Conservation (phyloP, 2,113 vertebrate species). For the Helogale parvula region DNA sequence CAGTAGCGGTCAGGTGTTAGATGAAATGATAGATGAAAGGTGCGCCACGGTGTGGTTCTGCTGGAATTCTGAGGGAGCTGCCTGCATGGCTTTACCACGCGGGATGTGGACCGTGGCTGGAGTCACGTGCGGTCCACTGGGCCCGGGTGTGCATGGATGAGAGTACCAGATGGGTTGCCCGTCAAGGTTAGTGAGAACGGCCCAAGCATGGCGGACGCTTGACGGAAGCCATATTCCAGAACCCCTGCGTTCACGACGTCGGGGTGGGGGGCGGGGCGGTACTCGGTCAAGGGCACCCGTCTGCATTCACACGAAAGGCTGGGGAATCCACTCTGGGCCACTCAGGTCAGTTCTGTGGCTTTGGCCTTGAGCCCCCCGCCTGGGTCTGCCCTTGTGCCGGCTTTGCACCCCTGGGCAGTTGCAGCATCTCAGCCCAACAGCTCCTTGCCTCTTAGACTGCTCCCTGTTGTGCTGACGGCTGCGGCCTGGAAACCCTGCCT, state of each 20-base stretch:
- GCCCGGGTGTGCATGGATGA: fast-evolving
- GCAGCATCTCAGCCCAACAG: neutral
- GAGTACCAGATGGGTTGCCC: neutral
- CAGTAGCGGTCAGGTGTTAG: fast-evolving
- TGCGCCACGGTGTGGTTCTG: fast-evolving
- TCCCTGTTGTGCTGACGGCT: neutral
- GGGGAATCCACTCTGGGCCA: neutral
- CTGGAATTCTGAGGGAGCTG: neutral
- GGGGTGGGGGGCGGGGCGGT: fast-evolving
- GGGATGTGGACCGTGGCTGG: fast-evolving
- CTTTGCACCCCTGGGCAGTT: neutral
- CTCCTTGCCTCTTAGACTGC: neutral
- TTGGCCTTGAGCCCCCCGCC: neutral
- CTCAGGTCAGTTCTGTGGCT: neutral
- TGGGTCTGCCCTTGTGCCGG: neutral
- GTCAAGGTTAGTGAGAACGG: neutral
- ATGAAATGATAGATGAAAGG: fast-evolving
- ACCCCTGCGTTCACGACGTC: fast-evolving
- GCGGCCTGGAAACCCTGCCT: neutral
- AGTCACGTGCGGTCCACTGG: too few relatives aligned
- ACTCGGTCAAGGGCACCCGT: neutral
- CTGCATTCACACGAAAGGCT: neutral
- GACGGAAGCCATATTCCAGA: fast-evolving
- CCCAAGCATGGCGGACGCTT: fast-evolving
- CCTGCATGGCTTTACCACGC: neutral